Evolutionary conservation across 2,888 invertebrate species (phyloP), one percentile per base, ranked within the genome.

Genomic region (Synanthedon tipuliformis): DNA sequence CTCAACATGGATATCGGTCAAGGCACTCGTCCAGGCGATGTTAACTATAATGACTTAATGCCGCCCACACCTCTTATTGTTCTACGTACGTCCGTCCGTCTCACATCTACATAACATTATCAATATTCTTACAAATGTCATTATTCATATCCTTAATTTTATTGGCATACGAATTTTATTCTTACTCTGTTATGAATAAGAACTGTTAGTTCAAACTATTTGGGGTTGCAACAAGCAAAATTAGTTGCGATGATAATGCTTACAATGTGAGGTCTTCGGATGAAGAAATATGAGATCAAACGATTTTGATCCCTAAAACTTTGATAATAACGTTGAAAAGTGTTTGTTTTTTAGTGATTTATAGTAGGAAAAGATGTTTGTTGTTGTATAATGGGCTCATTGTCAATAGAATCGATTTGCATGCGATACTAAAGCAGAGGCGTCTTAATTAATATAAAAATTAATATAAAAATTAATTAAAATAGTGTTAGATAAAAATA

Each of bases 51-150:
- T 82, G 81, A 83, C 79, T 81, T 78, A 80, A 81, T 78, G 69
- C 78, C 59, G 66, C 86, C 86, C 80, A 87, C 86, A 77, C 84
- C 81, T 70, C 65, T 71, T 75, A 86, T 86, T 87, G 85, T 86
- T 85, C 79, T 75, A 66, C 69, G 75, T 74, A 69, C 73, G 73
- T 76, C 65, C 73, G 81, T 84, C 84, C 77, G 75, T 73, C 67
- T 70, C 66, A 62, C 70, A 73, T 76, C 74, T 80, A 77, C 70
- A 78, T 80, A 78, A 73, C 76, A 82, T 78, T 80, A 79, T 77
- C 73, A 77, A 78, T 75, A 71, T 72, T 68, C 64, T 61, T 58
- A 65, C 71, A 65, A 68, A 66, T 16, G 40, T 61, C 57, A 51
- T 13, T 11, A 3, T 54, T 41, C 49, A 52, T 1, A 40, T 52